Conservation (phyloP, 2,113 vertebrate species). For the Chaetura pelagica region DNA sequence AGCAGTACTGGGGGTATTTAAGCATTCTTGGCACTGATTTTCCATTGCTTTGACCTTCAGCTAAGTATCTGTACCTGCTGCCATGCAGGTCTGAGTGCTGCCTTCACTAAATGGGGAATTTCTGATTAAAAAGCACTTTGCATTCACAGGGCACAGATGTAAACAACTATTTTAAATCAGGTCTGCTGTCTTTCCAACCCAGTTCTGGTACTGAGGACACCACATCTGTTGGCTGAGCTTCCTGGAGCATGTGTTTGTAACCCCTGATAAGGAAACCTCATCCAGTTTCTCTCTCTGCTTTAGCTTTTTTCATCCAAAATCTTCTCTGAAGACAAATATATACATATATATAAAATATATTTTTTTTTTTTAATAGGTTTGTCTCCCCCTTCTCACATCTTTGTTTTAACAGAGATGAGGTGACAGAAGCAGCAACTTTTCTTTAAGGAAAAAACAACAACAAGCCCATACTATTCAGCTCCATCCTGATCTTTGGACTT, state of each 20-base stretch:
- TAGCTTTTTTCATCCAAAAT: neutral
- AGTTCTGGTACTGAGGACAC: neutral
- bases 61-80: neutral
- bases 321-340: neutral
- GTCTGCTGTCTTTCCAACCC: neutral
- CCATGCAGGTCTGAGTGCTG: neutral
- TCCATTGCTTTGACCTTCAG: neutral
- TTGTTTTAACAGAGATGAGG: neutral
- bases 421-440: neutral
- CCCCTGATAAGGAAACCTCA: neutral
- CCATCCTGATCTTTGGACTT: neutral
- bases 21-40: neutral
- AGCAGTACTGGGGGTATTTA: neutral
- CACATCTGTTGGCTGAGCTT: neutral
- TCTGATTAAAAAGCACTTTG: neutral
- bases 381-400: neutral
- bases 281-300: neutral
- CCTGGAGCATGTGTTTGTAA: neutral
- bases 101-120: neutral
- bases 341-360: no score
- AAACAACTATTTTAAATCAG: neutral
- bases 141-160: neutral
- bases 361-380: neutral
- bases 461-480: rapidly evolving
- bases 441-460: neutral